phyloP scores from a whole-genome alignment of 2,888 invertebrate genomes.

The Ormyrus labotus region DNA sequence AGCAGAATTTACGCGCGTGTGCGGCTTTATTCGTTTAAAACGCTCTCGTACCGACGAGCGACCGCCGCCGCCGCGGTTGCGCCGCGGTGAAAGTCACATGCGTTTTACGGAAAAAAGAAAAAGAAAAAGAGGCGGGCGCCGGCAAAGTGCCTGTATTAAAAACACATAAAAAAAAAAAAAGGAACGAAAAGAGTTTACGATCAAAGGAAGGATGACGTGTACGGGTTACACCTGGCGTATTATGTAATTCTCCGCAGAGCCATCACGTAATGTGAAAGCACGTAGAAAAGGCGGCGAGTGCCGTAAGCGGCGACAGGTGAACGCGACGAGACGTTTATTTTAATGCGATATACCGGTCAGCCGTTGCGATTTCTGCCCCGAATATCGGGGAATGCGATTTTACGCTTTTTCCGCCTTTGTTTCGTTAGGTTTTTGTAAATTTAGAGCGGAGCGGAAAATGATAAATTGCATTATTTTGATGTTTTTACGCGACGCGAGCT shows the following conservation, averaged over 20 bases:
- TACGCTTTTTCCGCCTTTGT: too few relatives aligned
- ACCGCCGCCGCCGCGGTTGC: slow-evolving; percentile 10
- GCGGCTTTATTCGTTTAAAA: too few relatives aligned
- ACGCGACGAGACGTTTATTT: not conserved
- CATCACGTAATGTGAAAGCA: slow-evolving; percentile 19
- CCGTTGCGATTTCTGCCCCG: too few relatives aligned
- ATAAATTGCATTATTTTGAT: too few relatives aligned
- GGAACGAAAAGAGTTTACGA: slow-evolving; percentile 32
- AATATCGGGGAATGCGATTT: too few relatives aligned
- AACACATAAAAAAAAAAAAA: slow-evolving; percentile 31
- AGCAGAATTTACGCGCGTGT: too few relatives aligned
- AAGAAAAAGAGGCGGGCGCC: not conserved
- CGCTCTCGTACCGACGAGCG: slow-evolving; percentile 20
- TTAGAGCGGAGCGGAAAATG: too few relatives aligned
- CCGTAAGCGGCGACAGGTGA: slow-evolving; percentile 1
- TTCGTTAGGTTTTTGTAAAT: too few relatives aligned
- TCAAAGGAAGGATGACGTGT: slow-evolving; percentile 27
- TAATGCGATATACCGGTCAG: not conserved
- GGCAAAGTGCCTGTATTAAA: slow-evolving; percentile 40
- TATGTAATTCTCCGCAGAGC: slow-evolving; percentile 30
- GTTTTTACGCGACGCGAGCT: too few relatives aligned
- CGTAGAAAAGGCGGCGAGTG: slow-evolving; percentile 13
- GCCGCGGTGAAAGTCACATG: slow-evolving; percentile 39
- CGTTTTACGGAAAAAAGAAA: slow-evolving; percentile 7
- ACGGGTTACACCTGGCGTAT: slow-evolving; percentile 23